A percentile compares a stretch with the other conserved stretches of the same genome.
These are phyloP conservation scores for Typhlomys cinereus DNA, from an alignment of 2,113 vertebrate species.

Conservation along the genomic window DNA sequence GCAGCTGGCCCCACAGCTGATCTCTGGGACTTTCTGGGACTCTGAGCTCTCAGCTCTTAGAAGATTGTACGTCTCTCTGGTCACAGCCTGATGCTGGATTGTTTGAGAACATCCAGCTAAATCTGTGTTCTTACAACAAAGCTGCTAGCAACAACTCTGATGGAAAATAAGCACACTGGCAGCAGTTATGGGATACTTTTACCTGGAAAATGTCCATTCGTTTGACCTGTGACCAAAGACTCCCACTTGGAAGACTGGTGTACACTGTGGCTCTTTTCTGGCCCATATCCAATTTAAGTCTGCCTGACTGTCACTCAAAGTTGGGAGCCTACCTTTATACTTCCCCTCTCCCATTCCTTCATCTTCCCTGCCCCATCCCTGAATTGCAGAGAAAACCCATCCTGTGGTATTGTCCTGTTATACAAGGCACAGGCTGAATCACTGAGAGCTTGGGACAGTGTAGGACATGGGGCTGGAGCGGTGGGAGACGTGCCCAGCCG, in stretches of 20 bases:
- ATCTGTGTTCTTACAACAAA: not conserved
- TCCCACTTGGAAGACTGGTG: not conserved
- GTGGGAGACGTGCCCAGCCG: too few species aligned
- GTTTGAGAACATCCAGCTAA: not conserved
- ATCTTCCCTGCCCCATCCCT: not conserved
- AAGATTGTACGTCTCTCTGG: not conserved
- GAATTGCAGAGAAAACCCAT: not conserved
- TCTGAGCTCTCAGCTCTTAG: not conserved
- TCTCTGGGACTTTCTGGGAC: not conserved
- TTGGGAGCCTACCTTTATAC: not conserved
- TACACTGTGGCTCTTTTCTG: not conserved
- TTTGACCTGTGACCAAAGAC: not conserved
- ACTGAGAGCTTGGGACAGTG: not conserved
- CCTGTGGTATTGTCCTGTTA: not conserved
- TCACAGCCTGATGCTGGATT: not conserved
- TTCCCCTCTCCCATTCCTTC: too few species aligned
- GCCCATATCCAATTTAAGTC: not conserved
- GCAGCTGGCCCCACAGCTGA: not conserved
- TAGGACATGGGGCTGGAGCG: rapidly evolving
- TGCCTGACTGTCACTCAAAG: not conserved
- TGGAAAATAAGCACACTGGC: not conserved
- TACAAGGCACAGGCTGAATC: rapidly evolving
- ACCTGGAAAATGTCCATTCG: not conserved
- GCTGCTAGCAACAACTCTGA: too few species aligned
- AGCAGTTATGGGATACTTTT: not conserved